Percentiles rank a stretch among this genome's conserved stretches.
Conservation (phyloP, 2,797 vertebrate genomes). For the Thalassophryne amazonica region DNA sequence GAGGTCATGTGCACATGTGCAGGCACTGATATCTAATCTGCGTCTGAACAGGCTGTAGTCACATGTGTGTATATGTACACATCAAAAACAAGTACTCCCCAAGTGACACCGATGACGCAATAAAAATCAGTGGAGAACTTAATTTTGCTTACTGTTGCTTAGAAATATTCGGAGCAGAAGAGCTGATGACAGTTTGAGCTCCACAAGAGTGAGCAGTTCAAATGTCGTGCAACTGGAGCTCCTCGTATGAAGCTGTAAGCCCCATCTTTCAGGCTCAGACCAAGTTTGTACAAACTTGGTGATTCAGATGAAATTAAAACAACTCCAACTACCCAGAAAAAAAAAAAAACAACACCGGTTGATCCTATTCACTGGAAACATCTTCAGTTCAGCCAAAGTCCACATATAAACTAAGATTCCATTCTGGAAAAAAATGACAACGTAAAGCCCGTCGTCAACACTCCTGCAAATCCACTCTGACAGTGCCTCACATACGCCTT, state of each 20-base stretch:
- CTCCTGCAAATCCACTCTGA: conserved; percentile 22
- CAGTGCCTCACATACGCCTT: conserved; percentile 6
- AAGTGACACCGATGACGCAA: conserved; percentile 21
- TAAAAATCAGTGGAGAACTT: conserved; percentile 20
- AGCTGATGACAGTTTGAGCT: conserved; percentile 51
- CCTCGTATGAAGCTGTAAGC: conserved; percentile 9
- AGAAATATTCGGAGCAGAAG: conserved; percentile 23
- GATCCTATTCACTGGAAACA: background rate
- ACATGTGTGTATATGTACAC: background rate
- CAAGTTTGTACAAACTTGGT: no score
- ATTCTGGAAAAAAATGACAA: conserved; percentile 15
- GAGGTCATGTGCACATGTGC: conserved; percentile 1
- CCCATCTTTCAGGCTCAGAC: background rate
- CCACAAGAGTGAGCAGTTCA: conserved; percentile 31
- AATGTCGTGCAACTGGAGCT: conserved; percentile 19
- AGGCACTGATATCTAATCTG: background rate
- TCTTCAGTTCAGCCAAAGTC: conserved; percentile 19
- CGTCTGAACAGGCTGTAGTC: background rate
- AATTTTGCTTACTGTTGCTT: conserved; percentile 14
- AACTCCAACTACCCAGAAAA: no score
- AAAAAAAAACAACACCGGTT: conserved; percentile 7
- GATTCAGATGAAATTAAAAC: no score
- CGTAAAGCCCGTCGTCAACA: conserved; percentile 16
- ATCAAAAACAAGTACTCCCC: conserved; percentile 15
- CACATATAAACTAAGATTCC: conserved; percentile 1